A percentile compares a stretch with the other conserved stretches of the same genome.
Conservation (phyloP, 1,140 invertebrate genomes). For the Dolichoris vasculosae region DNA sequence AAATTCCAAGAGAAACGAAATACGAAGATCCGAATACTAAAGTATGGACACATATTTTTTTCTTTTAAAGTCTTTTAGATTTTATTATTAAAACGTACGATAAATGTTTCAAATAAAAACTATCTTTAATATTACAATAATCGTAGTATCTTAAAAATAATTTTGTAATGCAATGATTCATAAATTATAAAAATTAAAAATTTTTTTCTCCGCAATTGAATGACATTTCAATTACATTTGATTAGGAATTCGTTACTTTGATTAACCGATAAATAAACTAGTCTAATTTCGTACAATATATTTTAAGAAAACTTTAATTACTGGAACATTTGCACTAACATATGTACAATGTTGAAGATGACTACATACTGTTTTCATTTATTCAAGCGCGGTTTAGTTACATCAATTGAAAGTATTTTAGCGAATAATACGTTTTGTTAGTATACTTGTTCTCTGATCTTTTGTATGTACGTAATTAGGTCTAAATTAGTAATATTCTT, state of each 20-base stretch:
- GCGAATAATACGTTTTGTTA: background rate
- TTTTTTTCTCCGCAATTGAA: background rate
- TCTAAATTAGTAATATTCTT: background rate
- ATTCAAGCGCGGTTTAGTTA: background rate
- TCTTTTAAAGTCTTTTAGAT: background rate
- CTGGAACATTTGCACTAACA: background rate
- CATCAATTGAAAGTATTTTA: background rate
- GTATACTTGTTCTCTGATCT: background rate
- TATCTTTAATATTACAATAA: too few relatives aligned
- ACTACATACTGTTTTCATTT: background rate
- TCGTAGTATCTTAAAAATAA: background rate
- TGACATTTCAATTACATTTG: background rate
- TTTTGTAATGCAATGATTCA: background rate
- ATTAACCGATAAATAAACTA: background rate
- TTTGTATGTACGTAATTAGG: background rate
- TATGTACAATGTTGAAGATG: background rate
- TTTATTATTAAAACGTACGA: too few relatives aligned
- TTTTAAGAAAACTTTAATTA: background rate
- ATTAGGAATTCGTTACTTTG: background rate
- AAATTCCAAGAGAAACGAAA: too few relatives aligned
- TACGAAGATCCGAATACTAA: too few relatives aligned
- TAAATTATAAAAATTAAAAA: background rate
- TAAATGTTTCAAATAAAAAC: too few relatives aligned
- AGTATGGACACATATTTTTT: too few relatives aligned
- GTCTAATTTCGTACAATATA: background rate